Percentiles rank a stretch among this genome's conserved stretches.
Conservation (phyloP, 2,888 invertebrate genomes). For the Trachelus stipa region DNA sequence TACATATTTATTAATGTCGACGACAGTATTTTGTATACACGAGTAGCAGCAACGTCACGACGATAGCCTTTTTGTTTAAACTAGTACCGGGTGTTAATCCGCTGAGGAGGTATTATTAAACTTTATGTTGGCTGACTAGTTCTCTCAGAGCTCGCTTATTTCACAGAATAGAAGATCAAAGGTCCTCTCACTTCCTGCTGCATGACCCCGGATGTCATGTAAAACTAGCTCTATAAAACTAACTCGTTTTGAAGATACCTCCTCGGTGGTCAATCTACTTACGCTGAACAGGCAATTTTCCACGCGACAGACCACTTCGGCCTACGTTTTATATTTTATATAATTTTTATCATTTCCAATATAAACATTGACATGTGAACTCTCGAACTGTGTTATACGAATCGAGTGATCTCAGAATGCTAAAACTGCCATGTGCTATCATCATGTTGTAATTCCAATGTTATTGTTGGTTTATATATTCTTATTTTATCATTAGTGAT, state of each 20-base stretch:
- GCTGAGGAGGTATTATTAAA: not conserved
- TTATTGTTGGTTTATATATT: not conserved
- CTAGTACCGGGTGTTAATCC: not conserved
- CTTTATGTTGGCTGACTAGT: not conserved
- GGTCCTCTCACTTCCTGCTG: not conserved
- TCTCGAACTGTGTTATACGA: not conserved
- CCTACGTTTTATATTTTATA: not conserved
- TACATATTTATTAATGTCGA: slow-evolving; percentile 44
- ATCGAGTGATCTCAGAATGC: not conserved
- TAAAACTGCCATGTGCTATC: not conserved
- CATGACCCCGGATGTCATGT: not conserved
- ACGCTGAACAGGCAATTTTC: not conserved
- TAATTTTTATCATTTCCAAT: not conserved
- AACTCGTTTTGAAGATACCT: not conserved
- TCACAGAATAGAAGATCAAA: not conserved
- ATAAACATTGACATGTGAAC: not conserved
- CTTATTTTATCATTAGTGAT: not conserved
- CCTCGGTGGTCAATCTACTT: not conserved
- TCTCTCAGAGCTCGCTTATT: not conserved
- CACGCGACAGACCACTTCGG: not conserved
- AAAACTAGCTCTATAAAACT: not conserved
- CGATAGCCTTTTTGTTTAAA: no score
- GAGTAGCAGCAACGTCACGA: not conserved
- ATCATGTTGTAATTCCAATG: not conserved
- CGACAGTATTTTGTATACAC: slow-evolving; percentile 21